Conservation (phyloP, 2,797 vertebrate genomes). For the Pangasius sanitwongsei region DNA sequence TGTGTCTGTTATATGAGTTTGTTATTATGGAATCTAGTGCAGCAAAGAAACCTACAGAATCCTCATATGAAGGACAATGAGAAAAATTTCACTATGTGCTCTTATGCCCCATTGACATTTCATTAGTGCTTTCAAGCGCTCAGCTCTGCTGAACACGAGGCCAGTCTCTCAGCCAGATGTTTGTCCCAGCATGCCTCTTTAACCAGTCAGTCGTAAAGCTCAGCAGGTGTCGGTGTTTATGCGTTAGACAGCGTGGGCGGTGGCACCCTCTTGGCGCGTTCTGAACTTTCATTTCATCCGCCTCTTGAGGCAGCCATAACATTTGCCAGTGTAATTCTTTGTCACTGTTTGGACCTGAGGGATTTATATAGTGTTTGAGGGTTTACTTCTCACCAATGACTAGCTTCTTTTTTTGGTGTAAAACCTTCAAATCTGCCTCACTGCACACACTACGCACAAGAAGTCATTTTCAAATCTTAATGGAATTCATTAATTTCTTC, state of each 20-base stretch:
- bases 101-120: constrained; percentile 28
- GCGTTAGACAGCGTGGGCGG: neutral
- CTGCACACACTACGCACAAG: constrained; percentile 1
- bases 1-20: too few species aligned
- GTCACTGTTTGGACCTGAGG: constrained; percentile 26
- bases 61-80: neutral
- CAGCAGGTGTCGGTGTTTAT: constrained; percentile 47
- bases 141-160: constrained; percentile 14
- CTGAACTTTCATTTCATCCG: constrained; percentile 7
- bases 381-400: constrained; percentile 37
- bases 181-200: constrained; percentile 26
- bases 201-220: constrained; percentile 34
- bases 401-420: constrained; percentile 35
- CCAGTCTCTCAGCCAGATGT: constrained; percentile 44
- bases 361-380: constrained; percentile 28
- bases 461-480: constrained; percentile 44
- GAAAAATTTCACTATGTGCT: constrained; percentile 3
- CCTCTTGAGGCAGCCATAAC: constrained; percentile 1
- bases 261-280: neutral
- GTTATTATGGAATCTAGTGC: neutral
- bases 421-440: constrained; percentile 37
- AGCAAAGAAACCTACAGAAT: neutral
- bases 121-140: constrained; percentile 28
- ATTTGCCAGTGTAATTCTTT: constrained; percentile 17
- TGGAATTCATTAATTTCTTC: constrained; percentile 41